Evolutionary conservation across 1,140 invertebrate species (phyloP).

Genomic region (Stegodyphus mimosarum): DNA sequence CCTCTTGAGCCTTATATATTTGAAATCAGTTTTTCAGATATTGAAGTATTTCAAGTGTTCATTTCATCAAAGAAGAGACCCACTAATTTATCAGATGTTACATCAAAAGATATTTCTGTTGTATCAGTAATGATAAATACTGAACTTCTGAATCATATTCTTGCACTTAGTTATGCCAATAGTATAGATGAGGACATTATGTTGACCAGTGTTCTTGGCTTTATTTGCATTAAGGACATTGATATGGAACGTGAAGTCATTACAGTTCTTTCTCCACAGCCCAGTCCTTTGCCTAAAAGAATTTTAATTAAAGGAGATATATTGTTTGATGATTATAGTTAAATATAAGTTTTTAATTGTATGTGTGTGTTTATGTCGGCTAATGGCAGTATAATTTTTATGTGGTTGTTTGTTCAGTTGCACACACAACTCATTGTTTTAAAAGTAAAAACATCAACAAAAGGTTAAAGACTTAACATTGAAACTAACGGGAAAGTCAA

Average conservation of each 20-base stretch:
- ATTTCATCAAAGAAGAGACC: conserved; percentile 85
- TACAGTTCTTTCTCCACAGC: conserved; percentile 35
- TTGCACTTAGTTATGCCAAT: conserved; percentile 31
- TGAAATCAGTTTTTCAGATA: conserved; percentile 20
- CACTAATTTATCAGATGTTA: neutral
- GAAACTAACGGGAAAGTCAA: too few relatives aligned
- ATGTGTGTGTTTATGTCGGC: too few relatives aligned
- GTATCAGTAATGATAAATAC: neutral
- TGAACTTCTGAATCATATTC: conserved; percentile 8
- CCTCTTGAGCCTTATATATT: conserved; percentile 6
- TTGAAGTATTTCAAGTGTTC: conserved; percentile 68
- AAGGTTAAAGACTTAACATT: too few relatives aligned
- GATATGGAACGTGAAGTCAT: conserved; percentile 23
- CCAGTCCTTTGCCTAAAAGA: conserved; percentile 26
- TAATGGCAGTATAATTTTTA: too few relatives aligned
- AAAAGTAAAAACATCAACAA: too few relatives aligned
- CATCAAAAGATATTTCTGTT: neutral
- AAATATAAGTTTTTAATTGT: too few relatives aligned
- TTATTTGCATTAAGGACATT: conserved; percentile 13
- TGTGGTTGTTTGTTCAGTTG: too few relatives aligned
- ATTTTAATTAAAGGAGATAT: conserved; percentile 34
- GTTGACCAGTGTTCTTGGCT: conserved; percentile 30
- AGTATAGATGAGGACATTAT: neutral
- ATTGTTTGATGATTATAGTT: neutral
- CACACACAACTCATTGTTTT: too few relatives aligned